Percentiles rank a stretch among this genome's conserved stretches.
Evolutionary conservation across 2,888 invertebrate genomes (phyloP).

Genomic region (Andrena minutula): DNA sequence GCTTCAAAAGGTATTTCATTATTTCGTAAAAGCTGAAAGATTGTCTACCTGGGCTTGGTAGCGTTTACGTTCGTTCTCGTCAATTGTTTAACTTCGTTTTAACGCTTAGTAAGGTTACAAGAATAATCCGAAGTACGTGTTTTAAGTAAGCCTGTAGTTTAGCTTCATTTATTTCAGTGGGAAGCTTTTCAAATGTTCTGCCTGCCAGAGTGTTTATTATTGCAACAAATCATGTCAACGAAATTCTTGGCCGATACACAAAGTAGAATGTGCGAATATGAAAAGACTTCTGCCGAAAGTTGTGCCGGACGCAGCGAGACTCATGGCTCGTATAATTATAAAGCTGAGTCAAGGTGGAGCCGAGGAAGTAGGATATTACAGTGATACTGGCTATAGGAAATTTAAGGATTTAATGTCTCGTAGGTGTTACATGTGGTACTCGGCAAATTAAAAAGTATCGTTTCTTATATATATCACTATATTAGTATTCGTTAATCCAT

Average conservation of each 20-base stretch:
- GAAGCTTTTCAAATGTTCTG: conserved; percentile 92
- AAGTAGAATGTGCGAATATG: conserved; percentile 92
- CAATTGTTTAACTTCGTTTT: neutral
- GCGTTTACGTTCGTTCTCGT: neutral
- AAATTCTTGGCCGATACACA: conserved; percentile 93
- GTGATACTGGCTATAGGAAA: conserved; percentile 89
- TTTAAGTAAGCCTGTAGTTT: neutral
- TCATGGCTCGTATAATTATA: conserved; percentile 91
- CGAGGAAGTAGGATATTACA: conserved; percentile 89
- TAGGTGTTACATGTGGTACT: conserved; percentile 85
- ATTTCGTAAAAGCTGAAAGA: neutral
- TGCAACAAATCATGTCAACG: conserved; percentile 93
- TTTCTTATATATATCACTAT: conserved; percentile 3
- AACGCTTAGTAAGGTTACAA: neutral
- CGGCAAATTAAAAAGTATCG: neutral
- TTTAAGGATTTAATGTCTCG: conserved; percentile 97
- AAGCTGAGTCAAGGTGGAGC: conserved; percentile 90
- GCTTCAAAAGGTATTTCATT: conserved; percentile 84
- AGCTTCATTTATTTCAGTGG: conserved; percentile 86
- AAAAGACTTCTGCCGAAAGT: conserved; percentile 90
- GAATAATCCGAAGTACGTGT: neutral
- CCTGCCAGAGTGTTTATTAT: conserved; percentile 93
- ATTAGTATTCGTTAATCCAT: conserved; percentile 56
- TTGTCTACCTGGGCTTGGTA: neutral
- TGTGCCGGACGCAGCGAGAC: conserved; percentile 93